Evolutionary conservation across 2,113 vertebrate genomes (phyloP), one percentile per base, ranked within the genome.

Genomic region (Nibea coibor): DNA sequence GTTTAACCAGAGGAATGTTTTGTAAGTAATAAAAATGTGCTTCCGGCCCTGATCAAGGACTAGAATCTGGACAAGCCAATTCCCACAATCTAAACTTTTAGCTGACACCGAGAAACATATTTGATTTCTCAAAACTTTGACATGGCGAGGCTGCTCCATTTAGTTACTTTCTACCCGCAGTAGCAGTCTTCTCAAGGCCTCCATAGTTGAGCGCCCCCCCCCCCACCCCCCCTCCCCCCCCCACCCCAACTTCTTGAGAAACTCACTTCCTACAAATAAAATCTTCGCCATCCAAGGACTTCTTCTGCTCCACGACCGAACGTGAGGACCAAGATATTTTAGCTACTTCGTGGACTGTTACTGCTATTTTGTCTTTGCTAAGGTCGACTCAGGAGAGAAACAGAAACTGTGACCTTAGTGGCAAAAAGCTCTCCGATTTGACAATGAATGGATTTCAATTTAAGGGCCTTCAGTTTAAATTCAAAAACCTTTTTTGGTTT

Each of bases 1-100:
- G 45, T 78, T 82, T 75, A 54, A 84, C 54, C 20, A 45, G 42
- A 48, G 63, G 78, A 75, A 77, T 72, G 45, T 69, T 80, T 4
- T 70, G 17, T 10, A 51, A 66, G 84, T 71, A 47, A 80, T 70
- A 72, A 59, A 31, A 81, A 61, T 47, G 31, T 35, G 74, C 74
- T 78, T 22, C 72, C 71, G 59, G 43, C 39, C 26, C 24, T 47
- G 53, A 50, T 47, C 42, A 15, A 81, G 56, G 66, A 75, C n/a
- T 65, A 22, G 19, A 56, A 22, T 69, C 19, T 14, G 53, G 53
- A 69, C 5, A 10, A 61, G 66, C 6, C 11, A 35, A 10, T 45
- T 61, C 0, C 0, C 19, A 16, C 53, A 75, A 8, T 19, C 19
- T 51, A 24, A 81, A 57, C 54, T 79, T 75, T 68, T 17, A 19